A percentile compares a stretch with the other conserved stretches of the same genome.
phyloP scores from a whole-genome alignment of 2,113 vertebrate species.

The Holacanthus passer region DNA sequence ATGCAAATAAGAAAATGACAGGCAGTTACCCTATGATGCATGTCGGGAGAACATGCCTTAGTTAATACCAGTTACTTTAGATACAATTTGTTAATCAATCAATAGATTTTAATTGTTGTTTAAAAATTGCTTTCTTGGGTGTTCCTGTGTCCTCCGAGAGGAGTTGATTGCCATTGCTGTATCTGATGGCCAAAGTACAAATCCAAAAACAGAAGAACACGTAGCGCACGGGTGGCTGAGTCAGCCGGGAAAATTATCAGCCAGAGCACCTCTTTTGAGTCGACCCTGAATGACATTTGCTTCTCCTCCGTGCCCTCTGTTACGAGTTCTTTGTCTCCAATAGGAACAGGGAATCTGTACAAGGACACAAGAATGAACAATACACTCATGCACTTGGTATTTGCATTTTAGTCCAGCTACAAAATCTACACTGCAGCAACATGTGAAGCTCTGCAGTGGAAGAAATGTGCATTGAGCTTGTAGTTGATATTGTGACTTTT shows the following conservation, averaged over 20 bases:
- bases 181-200: background rate
- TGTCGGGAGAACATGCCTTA: background rate
- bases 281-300: background rate
- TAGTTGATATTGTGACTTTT: background rate
- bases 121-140: no score
- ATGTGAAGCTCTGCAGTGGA: background rate
- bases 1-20: no score
- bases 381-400: background rate
- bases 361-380: background rate
- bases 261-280: background rate
- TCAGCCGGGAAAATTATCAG: background rate
- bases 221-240: background rate
- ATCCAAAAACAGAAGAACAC: background rate
- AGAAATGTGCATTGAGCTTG: no score
- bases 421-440: background rate
- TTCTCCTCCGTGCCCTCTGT: background rate
- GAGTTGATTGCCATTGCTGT: background rate
- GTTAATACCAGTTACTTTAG: background rate
- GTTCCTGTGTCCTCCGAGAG: no score
- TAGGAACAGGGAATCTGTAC: background rate
- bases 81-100: background rate
- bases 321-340: background rate
- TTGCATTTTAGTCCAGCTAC: background rate
- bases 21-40: background rate
- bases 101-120: no score